Evolutionary conservation across 1,140 invertebrate genomes (phyloP).

Genomic region (Drosophila nannoptera): DNA sequence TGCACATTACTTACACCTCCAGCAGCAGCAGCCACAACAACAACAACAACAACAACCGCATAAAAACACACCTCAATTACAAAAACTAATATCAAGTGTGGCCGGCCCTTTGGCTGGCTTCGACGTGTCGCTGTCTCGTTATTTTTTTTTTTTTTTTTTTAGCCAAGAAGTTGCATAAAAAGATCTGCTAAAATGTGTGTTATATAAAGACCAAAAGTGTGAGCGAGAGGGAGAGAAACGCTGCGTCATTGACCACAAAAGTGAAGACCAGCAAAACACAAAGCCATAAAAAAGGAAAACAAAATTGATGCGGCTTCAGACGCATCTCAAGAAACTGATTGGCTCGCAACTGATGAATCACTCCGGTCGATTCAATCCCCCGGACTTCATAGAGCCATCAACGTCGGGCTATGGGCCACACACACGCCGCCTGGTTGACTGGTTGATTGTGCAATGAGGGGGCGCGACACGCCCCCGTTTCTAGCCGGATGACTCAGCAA

Average conservation of each 20-base stretch:
- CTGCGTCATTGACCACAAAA: slow-evolving; percentile 70
- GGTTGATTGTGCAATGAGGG: slow-evolving; percentile 25
- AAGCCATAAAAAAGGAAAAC: slow-evolving; percentile 39
- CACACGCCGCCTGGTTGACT: too few relatives aligned
- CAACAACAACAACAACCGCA: not conserved
- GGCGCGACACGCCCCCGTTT: slow-evolving; percentile 3
- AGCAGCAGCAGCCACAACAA: slow-evolving; percentile 12
- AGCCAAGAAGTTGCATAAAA: slow-evolving; percentile 46
- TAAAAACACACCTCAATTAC: too few relatives aligned
- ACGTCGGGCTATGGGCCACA: slow-evolving; percentile 25
- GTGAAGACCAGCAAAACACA: slow-evolving; percentile 35
- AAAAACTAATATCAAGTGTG: not conserved
- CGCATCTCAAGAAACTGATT: slow-evolving; percentile 54
- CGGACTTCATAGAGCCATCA: slow-evolving; percentile 51
- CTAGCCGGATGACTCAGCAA: slow-evolving; percentile 11
- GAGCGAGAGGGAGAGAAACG: slow-evolving; percentile 42
- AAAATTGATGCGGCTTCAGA: slow-evolving; percentile 32
- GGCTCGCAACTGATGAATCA: slow-evolving; percentile 63
- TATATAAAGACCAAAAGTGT: slow-evolving; percentile 55
- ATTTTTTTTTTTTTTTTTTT: slow-evolving; percentile 6
- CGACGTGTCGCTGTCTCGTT: slow-evolving; percentile 17
- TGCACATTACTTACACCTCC: slow-evolving; percentile 21
- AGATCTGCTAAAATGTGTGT: slow-evolving; percentile 56
- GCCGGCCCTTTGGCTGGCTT: slow-evolving; percentile 13
- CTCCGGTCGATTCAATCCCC: slow-evolving; percentile 27